phyloP scores from a whole-genome alignment of 2,888 invertebrate species.

The Agriopis aurantiaria region DNA sequence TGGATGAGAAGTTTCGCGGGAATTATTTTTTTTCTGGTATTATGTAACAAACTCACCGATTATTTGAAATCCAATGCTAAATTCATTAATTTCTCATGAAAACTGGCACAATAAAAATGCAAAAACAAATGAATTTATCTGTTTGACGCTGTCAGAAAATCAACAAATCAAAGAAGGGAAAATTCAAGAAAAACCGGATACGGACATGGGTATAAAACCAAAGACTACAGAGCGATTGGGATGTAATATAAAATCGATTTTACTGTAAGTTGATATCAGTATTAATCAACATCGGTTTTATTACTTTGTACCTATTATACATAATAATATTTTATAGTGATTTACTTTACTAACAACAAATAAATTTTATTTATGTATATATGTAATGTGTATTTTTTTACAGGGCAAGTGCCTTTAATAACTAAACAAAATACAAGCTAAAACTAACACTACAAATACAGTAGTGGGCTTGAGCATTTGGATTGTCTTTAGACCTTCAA shows the following conservation, averaged over 20 bases:
- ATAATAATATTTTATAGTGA: no score
- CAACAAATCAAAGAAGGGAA: slow-evolving; percentile 61
- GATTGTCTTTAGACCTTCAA: no score
- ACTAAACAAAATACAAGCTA: no score
- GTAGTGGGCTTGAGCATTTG: no score
- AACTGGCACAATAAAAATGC: slow-evolving; percentile 70
- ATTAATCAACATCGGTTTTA: no score
- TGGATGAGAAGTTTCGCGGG: slow-evolving; percentile 22
- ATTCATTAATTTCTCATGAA: slow-evolving; percentile 56
- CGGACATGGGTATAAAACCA: slow-evolving; percentile 15
- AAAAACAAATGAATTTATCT: slow-evolving; percentile 71
- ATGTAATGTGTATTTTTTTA: no score
- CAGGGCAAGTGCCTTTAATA: no score
- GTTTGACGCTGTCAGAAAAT: slow-evolving; percentile 60
- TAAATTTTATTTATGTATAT: no score
- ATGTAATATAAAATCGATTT: background rate
- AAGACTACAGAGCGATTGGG: slow-evolving; percentile 6
- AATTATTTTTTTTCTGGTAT: slow-evolving; percentile 38
- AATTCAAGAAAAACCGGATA: slow-evolving; percentile 37
- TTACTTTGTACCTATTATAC: no score
- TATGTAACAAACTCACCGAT: slow-evolving; percentile 46
- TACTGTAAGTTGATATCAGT: no score
- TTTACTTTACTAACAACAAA: no score
- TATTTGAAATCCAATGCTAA: slow-evolving; percentile 45
- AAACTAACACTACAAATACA: no score